These are phyloP conservation scores for Sinocyclocheilus maitianheensis DNA, from an alignment of 2,113 vertebrate species.

Conservation along the genomic window DNA sequence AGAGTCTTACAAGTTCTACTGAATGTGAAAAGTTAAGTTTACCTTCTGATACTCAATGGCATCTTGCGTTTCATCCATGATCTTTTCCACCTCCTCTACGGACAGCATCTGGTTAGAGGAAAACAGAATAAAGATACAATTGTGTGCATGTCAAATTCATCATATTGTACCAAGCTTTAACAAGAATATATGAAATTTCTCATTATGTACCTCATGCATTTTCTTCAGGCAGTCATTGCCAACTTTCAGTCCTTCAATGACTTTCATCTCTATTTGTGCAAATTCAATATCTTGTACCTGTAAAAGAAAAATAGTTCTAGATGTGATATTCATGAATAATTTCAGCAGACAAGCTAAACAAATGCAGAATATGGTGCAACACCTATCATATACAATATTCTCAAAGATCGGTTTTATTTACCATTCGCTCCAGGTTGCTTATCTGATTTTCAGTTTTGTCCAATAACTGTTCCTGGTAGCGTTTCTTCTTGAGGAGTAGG, in stretches of 20 bases:
- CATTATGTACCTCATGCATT: conserved; percentile 90
- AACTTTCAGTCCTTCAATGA: conserved; percentile 89
- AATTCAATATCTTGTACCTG: conserved; percentile 98
- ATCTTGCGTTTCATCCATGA: conserved; percentile 95
- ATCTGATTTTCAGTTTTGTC: conserved; percentile 94
- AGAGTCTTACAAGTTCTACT: not conserved
- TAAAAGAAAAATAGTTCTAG: not conserved
- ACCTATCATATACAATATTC: not conserved
- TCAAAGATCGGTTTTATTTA: conserved; percentile 60
- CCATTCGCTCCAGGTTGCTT: conserved; percentile 93
- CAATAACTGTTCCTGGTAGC: conserved; percentile 91
- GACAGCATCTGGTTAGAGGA: conserved; percentile 84
- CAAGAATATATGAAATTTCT: not conserved
- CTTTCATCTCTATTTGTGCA: conserved; percentile 93
- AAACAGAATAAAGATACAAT: not conserved
- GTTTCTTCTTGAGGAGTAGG: conserved; percentile 92
- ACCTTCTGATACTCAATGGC: conserved; percentile 94
- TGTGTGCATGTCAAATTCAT: no score
- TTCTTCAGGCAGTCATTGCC: conserved; percentile 95
- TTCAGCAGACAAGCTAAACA: not conserved
- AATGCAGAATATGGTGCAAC: not conserved
- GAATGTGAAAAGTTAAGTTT: conserved; percentile 22
- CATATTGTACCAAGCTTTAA: not conserved
- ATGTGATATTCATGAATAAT: not conserved
- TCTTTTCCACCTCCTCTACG: conserved; percentile 93